Percentiles rank a stretch among this genome's conserved stretches.
Conservation (phyloP, 2,113 vertebrate genomes). For the Pristiophorus japonicus region DNA sequence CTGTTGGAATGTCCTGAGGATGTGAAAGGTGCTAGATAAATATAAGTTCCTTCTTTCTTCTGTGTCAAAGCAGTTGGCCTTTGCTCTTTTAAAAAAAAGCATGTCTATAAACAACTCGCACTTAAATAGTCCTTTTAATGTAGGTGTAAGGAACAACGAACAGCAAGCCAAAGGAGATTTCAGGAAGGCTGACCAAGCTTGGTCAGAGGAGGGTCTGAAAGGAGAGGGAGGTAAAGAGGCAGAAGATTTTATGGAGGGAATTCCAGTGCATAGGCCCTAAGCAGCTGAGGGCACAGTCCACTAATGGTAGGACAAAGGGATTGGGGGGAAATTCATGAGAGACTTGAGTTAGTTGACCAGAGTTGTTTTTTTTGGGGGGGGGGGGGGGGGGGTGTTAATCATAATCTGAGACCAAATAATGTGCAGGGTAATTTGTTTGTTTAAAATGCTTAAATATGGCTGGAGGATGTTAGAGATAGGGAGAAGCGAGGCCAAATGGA, state of each 20-base stretch:
- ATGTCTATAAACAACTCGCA: background rate
- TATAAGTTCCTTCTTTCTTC: background rate
- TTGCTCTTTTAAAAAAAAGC: background rate
- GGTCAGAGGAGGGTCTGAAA: background rate
- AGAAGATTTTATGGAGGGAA: background rate
- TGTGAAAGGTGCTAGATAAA: background rate
- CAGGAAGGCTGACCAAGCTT: background rate
- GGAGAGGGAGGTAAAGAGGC: background rate
- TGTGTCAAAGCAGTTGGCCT: background rate
- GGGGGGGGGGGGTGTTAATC: background rate
- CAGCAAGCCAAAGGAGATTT: no score
- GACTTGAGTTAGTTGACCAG: background rate
- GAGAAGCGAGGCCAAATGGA: background rate
- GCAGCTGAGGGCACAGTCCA: background rate
- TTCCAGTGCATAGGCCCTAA: background rate
- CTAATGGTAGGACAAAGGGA: background rate
- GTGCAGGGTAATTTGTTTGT: no score
- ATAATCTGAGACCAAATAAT: no score
- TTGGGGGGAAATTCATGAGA: background rate
- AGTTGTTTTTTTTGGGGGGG: background rate
- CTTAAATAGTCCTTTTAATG: background rate
- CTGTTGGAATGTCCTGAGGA: background rate
- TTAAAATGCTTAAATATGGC: background rate
- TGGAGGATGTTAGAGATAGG: background rate
- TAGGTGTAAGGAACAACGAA: background rate